These are phyloP conservation scores for Brachionus sp. DNA, from an alignment of 1,140 invertebrate genomes.

Conservation along the genomic window DNA sequence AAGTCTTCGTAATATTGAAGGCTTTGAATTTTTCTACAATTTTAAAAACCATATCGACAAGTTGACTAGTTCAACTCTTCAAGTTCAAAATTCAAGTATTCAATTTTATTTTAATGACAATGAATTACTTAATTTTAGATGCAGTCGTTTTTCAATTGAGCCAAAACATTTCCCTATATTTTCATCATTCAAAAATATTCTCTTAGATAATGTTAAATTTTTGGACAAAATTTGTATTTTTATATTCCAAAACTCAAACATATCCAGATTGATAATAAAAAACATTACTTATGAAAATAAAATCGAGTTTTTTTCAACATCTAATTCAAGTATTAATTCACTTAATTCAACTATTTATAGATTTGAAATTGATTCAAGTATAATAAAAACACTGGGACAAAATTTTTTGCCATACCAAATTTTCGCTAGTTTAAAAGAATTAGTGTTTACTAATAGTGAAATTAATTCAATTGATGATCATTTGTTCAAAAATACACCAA, in stretches of 20 bases:
- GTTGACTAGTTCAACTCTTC: background rate
- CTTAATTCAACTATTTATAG: background rate
- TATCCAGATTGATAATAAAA: background rate
- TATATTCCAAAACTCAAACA: background rate
- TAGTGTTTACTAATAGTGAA: background rate
- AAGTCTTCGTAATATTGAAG: background rate
- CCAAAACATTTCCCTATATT: background rate
- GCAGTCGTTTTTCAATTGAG: background rate
- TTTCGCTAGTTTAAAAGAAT: background rate
- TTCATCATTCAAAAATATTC: background rate
- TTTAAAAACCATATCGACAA: background rate
- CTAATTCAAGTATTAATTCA: background rate
- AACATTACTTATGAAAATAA: background rate
- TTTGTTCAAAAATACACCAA: background rate
- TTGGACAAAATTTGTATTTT: background rate
- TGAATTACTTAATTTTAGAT: background rate
- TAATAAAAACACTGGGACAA: background rate
- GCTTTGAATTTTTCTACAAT: background rate
- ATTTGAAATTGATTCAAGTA: conserved; percentile 3
- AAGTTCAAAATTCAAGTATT: background rate
- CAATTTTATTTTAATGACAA: background rate
- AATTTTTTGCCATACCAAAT: background rate
- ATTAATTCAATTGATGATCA: background rate
- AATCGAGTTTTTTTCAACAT: background rate
- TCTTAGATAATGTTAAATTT: background rate